These are phyloP conservation scores for Ophioderma brevispina DNA, from an alignment of 35 echinoderm and acorn worm species.

Conservation along the genomic window DNA sequence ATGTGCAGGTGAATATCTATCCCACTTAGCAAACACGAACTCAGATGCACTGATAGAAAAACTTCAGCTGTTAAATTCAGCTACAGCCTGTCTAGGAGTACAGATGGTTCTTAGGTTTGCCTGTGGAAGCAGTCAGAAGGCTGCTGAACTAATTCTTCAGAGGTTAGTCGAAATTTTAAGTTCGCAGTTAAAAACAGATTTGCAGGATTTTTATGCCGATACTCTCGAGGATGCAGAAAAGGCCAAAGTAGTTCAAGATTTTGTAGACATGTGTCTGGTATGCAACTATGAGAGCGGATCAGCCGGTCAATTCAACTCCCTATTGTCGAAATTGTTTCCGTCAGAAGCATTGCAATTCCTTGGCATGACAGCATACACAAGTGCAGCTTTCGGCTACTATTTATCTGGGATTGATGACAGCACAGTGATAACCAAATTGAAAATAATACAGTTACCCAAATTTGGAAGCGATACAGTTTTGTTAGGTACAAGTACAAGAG, in stretches of 20 bases:
- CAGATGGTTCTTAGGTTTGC: neutral
- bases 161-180: neutral
- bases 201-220: neutral
- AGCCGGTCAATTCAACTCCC: neutral
- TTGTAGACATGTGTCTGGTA: neutral
- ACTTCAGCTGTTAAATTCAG: neutral
- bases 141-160: neutral
- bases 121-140: neutral
- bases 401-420: neutral
- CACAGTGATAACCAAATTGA: neutral
- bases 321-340: neutral
- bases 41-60: neutral
- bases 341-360: neutral
- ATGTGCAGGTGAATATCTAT: neutral
- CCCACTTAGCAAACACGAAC: neutral
- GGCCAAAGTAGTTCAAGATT: neutral
- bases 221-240: neutral
- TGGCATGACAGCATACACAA: neutral
- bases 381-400: neutral
- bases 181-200: neutral
- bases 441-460: too few relatives aligned
- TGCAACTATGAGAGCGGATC: neutral
- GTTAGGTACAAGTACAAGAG: neutral
- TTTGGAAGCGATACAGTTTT: too few relatives aligned
- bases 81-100: neutral